Conservation (phyloP, 2,888 invertebrate species). For the Cremastobaeus sp. region DNA sequence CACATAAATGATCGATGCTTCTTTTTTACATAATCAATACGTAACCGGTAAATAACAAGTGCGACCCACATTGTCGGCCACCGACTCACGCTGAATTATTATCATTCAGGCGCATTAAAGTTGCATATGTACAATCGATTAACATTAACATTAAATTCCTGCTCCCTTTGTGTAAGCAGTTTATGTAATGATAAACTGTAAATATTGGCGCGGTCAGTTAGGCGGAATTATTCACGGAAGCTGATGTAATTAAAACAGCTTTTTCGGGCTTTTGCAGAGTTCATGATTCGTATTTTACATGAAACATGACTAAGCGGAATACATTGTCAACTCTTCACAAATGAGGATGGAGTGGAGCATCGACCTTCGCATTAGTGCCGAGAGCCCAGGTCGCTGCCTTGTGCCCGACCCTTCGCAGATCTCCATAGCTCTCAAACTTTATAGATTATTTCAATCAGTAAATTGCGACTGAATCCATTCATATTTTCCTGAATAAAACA, state of each 20-base stretch:
- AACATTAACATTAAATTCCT: too few species aligned
- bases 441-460: conserved; percentile 46
- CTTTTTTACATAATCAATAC: conserved; percentile 22
- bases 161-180: too few species aligned
- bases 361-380: conserved; percentile 43
- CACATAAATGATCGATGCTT: conserved; percentile 34
- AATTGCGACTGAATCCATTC: conserved; percentile 32
- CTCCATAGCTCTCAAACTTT: conserved; percentile 28
- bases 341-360: conserved; percentile 33
- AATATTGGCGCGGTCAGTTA: too few species aligned
- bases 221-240: neutral
- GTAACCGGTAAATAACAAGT: conserved; percentile 21
- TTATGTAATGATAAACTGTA: too few species aligned
- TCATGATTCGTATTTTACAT: conserved; percentile 23
- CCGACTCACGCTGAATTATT: conserved; percentile 1
- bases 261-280: neutral
- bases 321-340: conserved; percentile 45
- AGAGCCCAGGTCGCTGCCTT: conserved; percentile 34
- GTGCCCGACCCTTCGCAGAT: conserved; percentile 31
- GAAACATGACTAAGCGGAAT: conserved; percentile 48
- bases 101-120: conserved; percentile 3
- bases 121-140: too few species aligned
- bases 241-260: neutral
- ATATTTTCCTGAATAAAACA: conserved; percentile 24
- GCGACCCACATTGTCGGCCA: conserved; percentile 5